Percentiles rank a stretch among this genome's conserved stretches.
Conservation (phyloP, 2,113 vertebrate genomes). For the Chaenogobius annularis region DNA sequence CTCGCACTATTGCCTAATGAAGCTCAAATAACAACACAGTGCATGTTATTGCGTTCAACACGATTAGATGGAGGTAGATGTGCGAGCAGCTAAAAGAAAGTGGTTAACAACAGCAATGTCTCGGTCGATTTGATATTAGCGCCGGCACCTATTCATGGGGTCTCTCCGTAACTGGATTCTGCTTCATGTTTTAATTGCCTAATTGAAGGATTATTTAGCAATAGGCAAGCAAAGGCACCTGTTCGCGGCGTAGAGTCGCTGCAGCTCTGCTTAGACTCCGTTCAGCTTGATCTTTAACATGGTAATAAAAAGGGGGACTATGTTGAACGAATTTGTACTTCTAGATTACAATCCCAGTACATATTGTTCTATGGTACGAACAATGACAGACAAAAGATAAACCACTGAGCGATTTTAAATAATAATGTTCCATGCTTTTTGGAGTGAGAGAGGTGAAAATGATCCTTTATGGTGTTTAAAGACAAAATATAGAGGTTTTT, state of each 20-base stretch:
- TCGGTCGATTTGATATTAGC: constrained; percentile 74
- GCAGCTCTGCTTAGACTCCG: neutral
- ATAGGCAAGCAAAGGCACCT: constrained; percentile 73
- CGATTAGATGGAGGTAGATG: constrained; percentile 53
- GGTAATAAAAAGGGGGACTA: neutral
- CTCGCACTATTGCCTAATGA: constrained; percentile 56
- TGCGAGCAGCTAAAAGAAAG: constrained; percentile 50
- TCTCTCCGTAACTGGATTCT: constrained; percentile 75
- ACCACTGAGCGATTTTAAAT: no score
- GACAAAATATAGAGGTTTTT: no score
- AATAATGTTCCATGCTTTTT: no score
- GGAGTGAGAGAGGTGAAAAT: no score
- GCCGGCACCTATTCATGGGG: constrained; percentile 63
- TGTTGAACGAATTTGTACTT: no score
- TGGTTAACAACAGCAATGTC: constrained; percentile 63
- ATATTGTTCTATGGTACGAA: no score
- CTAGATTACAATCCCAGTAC: no score
- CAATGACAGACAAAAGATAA: no score
- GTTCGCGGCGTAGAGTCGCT: constrained; percentile 34
- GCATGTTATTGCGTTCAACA: constrained; percentile 46
- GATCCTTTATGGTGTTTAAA: no score
- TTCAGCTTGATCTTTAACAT: neutral
- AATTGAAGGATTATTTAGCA: constrained; percentile 78
- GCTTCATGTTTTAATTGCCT: constrained; percentile 70
- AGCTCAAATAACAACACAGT: constrained; percentile 49